phyloP scores from a whole-genome alignment of 1,140 invertebrate species.

The Carposina sasakii region DNA sequence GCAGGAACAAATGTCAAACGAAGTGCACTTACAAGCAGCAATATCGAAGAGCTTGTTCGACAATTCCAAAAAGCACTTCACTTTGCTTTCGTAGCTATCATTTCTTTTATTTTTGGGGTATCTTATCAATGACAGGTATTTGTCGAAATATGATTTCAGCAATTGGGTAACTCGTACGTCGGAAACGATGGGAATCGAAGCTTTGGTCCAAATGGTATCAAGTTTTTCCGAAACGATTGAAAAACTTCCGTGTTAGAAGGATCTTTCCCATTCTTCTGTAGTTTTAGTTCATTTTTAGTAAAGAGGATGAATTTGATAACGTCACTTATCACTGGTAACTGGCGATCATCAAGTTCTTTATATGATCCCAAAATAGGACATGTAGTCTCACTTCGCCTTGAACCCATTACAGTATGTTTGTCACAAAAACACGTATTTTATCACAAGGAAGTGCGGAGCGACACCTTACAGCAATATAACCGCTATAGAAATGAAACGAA shows the following conservation, averaged over 20 bases:
- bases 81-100: background rate
- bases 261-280: background rate
- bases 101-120: background rate
- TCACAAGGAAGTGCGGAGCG: too few species aligned
- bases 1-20: background rate
- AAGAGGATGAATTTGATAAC: background rate
- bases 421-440: too few species aligned
- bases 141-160: background rate
- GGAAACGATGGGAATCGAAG: constrained; percentile 1
- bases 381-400: too few species aligned
- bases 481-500: too few species aligned
- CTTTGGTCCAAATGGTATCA: background rate
- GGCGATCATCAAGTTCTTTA: background rate
- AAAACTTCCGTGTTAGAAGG: background rate
- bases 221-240: background rate
- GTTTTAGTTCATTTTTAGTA: background rate
- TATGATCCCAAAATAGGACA: background rate
- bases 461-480: too few species aligned
- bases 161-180: constrained; percentile 1
- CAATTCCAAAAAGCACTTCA: background rate
- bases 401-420: too few species aligned
- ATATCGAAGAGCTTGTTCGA: background rate
- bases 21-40: constrained; percentile 1
- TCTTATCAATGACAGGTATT: background rate
- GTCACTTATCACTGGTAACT: background rate